Evolutionary conservation across 2,888 invertebrate genomes (phyloP).

Genomic region (Tupiocoris notatus): DNA sequence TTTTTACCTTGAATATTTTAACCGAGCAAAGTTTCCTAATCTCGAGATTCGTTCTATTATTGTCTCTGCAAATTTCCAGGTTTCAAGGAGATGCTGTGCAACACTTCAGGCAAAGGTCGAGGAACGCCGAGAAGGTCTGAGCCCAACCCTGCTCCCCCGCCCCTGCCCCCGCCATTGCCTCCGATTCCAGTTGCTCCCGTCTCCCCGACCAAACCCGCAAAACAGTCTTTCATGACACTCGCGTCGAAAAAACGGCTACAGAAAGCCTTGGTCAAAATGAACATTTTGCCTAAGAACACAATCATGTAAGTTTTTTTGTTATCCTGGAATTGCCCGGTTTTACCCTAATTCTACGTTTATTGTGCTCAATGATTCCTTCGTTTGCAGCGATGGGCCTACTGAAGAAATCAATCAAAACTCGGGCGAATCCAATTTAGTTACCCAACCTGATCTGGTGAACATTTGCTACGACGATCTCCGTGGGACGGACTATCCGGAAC

Average conservation of each 20-base stretch:
- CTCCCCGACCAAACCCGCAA: slow-evolving; percentile 49
- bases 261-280: slow-evolving; percentile 84
- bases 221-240: slow-evolving; percentile 72
- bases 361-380: too few relatives aligned
- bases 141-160: slow-evolving; percentile 61
- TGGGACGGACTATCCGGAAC: slow-evolving; percentile 86
- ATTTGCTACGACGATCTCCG: slow-evolving; percentile 75
- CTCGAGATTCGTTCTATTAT: too few relatives aligned
- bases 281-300: slow-evolving; percentile 59
- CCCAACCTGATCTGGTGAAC: slow-evolving; percentile 65
- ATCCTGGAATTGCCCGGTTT: not conserved
- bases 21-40: too few relatives aligned
- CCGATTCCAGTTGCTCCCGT: slow-evolving; percentile 48
- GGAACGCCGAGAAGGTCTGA: slow-evolving; percentile 72
- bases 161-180: slow-evolving; percentile 50
- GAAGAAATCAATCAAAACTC: slow-evolving; percentile 42
- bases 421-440: slow-evolving; percentile 44
- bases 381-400: slow-evolving; percentile 40
- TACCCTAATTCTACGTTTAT: not conserved
- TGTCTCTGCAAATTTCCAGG: slow-evolving; percentile 55
- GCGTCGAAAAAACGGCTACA: slow-evolving; percentile 81
- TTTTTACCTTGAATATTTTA: too few relatives aligned
- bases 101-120: slow-evolving; percentile 64
- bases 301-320: slow-evolving; percentile 46
- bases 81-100: slow-evolving; percentile 69